Evolutionary conservation across 2,888 invertebrate species (phyloP), one percentile per base, ranked within the genome.

Genomic region (Sesia bembeciformis): DNA sequence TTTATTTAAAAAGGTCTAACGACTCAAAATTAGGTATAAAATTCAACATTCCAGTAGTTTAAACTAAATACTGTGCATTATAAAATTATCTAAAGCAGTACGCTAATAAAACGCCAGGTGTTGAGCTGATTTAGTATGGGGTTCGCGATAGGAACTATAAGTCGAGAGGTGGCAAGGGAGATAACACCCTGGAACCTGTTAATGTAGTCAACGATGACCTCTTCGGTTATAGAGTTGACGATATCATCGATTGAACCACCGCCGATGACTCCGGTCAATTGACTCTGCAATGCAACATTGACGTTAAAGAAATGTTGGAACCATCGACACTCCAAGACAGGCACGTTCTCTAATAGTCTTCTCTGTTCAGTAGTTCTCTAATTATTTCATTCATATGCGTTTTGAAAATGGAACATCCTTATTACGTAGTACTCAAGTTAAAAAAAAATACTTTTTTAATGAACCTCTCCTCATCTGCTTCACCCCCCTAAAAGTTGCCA

Each of bases 211-310:
- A 83, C 53, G 40, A 86, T 57, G 1, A 90, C 82, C 1, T 90
- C 87, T 8, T 84, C 78, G 3, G 83, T 56, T 3, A 90, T 58
- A 0, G 81, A 75, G 66, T 89, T 89, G 23, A 85, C 80, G 40
- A 90, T 76, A 0, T 59, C 62, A 62, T 90, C 89, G 56, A 90
- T 83, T 54, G 84, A 76, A 0, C 89, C 89, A 6, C 89, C 90
- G 6, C 88, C 90, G 55, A 90, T 83, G 3, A 64, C 83, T n/a
- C 90, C 90, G 4, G 70, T 71, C 52, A 89, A 58, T 3, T 73
- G 59, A 0, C 81, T 78, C 90, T 90, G 72, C 38, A 50, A 39
- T 6, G 46, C 23, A 46, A 43, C 8, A 6, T 43, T 43, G 23
- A 23, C 23, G 23, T 23, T 23, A 23, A 23, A 23, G 23, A 23